Percentiles rank a stretch among this genome's conserved stretches.
These are phyloP conservation scores for Lasius platythorax DNA, from an alignment of 2,888 invertebrate genomes.

Conservation along the genomic window DNA sequence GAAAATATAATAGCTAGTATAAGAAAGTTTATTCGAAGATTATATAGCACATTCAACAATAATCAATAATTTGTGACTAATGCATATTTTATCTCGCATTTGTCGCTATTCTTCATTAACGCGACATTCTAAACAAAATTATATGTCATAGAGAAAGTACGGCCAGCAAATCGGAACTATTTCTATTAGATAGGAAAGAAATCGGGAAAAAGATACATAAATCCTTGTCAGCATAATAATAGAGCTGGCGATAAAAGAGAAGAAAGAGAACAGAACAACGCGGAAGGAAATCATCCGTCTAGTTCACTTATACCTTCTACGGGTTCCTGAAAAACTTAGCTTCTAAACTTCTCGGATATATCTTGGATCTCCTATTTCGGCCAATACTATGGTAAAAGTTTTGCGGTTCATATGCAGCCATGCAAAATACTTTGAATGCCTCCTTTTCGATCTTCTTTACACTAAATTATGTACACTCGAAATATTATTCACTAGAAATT, in stretches of 20 bases:
- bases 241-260: neutral
- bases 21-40: neutral
- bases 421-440: neutral
- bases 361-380: constrained; percentile 55
- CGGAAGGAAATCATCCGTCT: constrained; percentile 23
- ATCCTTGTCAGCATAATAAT: constrained; percentile 50
- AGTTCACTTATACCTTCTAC: constrained; percentile 15
- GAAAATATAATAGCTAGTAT: neutral
- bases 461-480: neutral
- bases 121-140: constrained; percentile 10
- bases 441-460: neutral
- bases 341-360: constrained; percentile 58
- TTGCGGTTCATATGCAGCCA: neutral
- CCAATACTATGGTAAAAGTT: constrained; percentile 54
- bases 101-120: neutral
- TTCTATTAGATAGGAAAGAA: constrained; percentile 22
- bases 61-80: neutral
- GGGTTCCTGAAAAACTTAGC: neutral
- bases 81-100: neutral
- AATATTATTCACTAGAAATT: neutral
- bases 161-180: constrained; percentile 45
- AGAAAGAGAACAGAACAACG: neutral
- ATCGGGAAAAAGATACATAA: constrained; percentile 48
- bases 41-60: neutral
- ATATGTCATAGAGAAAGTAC: neutral